A percentile compares a stretch with the other conserved stretches of the same genome.
Conservation (phyloP, 1,140 invertebrate species). For the Whitmania pigra region DNA sequence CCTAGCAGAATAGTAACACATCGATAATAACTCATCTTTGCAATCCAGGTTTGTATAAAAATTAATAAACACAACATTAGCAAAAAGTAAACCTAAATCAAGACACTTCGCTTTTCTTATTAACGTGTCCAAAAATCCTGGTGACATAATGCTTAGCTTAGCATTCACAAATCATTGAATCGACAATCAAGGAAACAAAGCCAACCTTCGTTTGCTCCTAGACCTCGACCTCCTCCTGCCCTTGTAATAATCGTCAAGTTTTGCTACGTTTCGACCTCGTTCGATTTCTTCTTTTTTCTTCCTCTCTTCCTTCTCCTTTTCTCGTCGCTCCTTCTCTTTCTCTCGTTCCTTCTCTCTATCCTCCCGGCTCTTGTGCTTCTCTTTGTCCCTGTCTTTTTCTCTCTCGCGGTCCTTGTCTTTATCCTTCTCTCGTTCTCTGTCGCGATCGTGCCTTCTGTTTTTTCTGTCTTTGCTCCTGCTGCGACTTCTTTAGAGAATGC, state of each 20-base stretch:
- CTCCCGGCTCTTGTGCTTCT: constrained; percentile 6
- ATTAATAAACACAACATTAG: constrained; percentile 12
- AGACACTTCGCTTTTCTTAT: neutral
- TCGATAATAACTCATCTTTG: too few species aligned
- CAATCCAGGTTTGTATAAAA: neutral
- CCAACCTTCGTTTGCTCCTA: neutral
- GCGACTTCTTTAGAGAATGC: constrained; percentile 12
- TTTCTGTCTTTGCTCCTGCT: constrained; percentile 1
- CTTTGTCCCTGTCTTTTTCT: constrained; percentile 11
- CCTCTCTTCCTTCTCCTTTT: neutral
- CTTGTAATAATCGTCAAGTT: constrained; percentile 1
- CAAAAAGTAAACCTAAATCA: constrained; percentile 1
- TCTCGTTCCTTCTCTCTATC: constrained; percentile 15
- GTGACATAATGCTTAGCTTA: neutral
- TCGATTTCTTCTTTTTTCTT: neutral
- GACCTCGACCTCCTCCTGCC: neutral
- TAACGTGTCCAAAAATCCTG: neutral
- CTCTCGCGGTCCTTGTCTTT: neutral
- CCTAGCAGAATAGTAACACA: neutral
- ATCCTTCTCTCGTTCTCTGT: constrained; percentile 4
- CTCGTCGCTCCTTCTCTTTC: constrained; percentile 10
- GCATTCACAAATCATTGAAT: neutral
- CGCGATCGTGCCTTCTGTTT: neutral
- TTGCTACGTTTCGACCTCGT: neutral
- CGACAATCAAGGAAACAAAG: neutral